phyloP scores from a whole-genome alignment of 2,797 vertebrate genomes.

The Lycodopsis pacificus region DNA sequence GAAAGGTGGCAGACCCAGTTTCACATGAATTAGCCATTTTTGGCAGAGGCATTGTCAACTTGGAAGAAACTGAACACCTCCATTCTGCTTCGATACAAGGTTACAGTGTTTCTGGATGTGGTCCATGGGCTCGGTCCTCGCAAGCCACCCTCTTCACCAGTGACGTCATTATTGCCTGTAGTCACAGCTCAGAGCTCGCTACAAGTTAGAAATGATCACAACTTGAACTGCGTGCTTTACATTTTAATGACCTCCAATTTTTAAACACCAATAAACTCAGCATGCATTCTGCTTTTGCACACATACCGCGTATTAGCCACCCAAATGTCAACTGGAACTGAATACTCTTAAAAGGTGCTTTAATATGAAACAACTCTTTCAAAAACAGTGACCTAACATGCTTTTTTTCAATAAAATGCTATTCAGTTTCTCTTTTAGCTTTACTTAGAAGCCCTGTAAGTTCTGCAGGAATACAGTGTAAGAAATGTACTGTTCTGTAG shows the following conservation, averaged over 20 bases:
- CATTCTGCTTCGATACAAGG: slow-evolving; percentile 52
- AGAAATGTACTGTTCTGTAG: slow-evolving; percentile 28
- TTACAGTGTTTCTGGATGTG: slow-evolving; percentile 67
- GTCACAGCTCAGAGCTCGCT: slow-evolving; percentile 51
- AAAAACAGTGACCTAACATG: slow-evolving; percentile 39
- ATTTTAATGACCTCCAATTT: slow-evolving; percentile 64
- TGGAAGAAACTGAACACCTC: slow-evolving; percentile 71
- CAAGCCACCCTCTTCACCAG: slow-evolving; percentile 59
- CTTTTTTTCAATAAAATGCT: slow-evolving; percentile 32
- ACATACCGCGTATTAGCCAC: slow-evolving; percentile 26
- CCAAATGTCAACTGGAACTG: slow-evolving; percentile 40
- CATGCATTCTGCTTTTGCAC: slow-evolving; percentile 49
- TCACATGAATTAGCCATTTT: slow-evolving; percentile 68
- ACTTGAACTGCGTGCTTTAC: slow-evolving; percentile 48
- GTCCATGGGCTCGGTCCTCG: slow-evolving; percentile 59
- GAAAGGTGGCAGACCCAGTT: slow-evolving; percentile 74
- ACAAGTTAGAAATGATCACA: slow-evolving; percentile 56
- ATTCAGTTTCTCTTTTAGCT: slow-evolving; percentile 31
- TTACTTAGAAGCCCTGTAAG: slow-evolving; percentile 32
- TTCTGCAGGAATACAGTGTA: slow-evolving; percentile 23
- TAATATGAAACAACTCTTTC: slow-evolving; percentile 18
- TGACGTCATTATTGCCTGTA: slow-evolving; percentile 69
- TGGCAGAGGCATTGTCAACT: slow-evolving; percentile 59
- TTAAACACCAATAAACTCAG: slow-evolving; percentile 52
- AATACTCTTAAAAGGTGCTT: slow-evolving; percentile 31